phyloP scores from a whole-genome alignment of 2,797 vertebrate genomes.

The Adelosebastes latens region DNA sequence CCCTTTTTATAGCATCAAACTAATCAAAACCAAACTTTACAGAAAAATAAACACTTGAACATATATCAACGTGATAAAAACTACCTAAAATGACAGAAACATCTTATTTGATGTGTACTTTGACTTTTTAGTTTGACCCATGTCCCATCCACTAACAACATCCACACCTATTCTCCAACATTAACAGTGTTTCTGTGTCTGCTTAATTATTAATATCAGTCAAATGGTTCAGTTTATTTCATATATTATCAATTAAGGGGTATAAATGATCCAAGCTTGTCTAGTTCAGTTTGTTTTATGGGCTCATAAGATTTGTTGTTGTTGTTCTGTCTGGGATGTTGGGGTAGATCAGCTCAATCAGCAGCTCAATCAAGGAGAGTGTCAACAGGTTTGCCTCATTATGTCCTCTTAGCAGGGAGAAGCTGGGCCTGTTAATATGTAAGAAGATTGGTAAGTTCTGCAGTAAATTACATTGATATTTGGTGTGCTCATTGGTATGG shows the following conservation, averaged over 20 bases:
- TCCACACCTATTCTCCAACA: neutral
- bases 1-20: too few species aligned
- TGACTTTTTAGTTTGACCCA: too few species aligned
- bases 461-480: neutral
- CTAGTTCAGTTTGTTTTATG: neutral
- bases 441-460: neutral
- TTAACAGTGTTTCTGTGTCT: neutral
- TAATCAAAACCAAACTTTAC: too few species aligned
- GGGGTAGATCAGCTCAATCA: neutral
- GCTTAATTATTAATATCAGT: neutral
- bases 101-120: too few species aligned
- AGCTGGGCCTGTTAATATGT: neutral
- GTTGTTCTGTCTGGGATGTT: neutral
- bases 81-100: too few species aligned
- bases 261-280: neutral
- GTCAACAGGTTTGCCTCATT: neutral
- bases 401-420: neutral
- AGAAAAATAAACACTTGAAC: too few species aligned
- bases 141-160: too few species aligned
- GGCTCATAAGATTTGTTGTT: neutral
- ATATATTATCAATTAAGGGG: neutral
- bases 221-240: neutral
- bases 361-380: neutral
- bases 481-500: neutral
- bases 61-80: rapidly evolving